phyloP scores from a whole-genome alignment of 2,113 vertebrate genomes.

The Ifrita kowaldi region DNA sequence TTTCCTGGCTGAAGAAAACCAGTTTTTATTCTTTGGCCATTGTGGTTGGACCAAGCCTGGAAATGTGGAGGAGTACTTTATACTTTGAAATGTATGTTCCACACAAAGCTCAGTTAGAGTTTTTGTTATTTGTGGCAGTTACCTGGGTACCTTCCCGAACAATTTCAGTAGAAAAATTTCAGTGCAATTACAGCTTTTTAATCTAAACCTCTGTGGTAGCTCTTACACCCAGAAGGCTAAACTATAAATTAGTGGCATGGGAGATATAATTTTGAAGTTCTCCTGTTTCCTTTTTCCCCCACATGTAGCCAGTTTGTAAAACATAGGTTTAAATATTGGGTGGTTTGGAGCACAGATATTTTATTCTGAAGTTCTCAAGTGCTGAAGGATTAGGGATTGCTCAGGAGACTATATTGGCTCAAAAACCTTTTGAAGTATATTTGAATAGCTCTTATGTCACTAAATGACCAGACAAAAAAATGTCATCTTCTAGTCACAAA shows the following conservation, averaged over 20 bases:
- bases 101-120: neutral
- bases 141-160: neutral
- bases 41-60: neutral
- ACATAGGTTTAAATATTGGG: conserved; percentile 27
- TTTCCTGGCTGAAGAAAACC: neutral
- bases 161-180: neutral
- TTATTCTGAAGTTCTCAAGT: conserved; percentile 16
- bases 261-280: conserved; percentile 19
- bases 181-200: neutral
- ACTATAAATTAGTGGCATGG: conserved; percentile 22
- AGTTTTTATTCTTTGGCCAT: neutral
- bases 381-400: neutral
- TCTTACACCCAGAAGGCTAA: conserved; percentile 3
- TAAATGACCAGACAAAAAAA: conserved; percentile 32
- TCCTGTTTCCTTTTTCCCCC: neutral
- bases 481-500: neutral
- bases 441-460: conserved; percentile 21
- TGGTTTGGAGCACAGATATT: conserved; percentile 3
- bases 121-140: neutral
- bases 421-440: conserved; percentile 38
- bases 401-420: neutral
- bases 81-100: neutral
- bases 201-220: neutral
- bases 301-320: conserved; percentile 14
- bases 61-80: neutral